phyloP scores from a whole-genome alignment of 2,113 vertebrate species.

The Microtus pennsylvanicus region DNA sequence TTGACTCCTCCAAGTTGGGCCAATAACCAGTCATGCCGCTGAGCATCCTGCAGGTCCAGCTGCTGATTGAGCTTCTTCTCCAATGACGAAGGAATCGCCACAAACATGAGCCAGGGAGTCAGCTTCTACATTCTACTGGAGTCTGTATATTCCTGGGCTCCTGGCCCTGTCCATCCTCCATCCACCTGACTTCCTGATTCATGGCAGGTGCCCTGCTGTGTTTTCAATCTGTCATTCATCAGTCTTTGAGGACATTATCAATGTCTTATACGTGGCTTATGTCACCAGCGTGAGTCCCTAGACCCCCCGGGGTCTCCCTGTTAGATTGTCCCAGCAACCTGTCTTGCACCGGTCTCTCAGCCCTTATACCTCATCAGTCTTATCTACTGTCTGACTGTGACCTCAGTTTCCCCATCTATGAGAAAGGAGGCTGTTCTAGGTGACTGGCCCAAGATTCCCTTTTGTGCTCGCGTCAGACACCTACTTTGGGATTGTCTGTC shows the following conservation, averaged over 20 bases:
- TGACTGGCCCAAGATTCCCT: neutral
- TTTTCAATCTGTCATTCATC: neutral
- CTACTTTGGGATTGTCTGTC: rapidly evolving
- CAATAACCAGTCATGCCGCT: too few relatives aligned
- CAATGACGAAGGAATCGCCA: neutral
- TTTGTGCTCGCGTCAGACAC: rapidly evolving
- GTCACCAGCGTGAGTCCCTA: rapidly evolving
- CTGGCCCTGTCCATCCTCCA: too few relatives aligned
- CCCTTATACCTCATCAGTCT: neutral
- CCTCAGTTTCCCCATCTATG: neutral
- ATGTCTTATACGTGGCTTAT: too few relatives aligned
- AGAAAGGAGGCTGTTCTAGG: neutral
- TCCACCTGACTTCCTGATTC: rapidly evolving
- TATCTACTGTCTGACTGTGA: neutral
- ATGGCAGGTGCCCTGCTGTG: rapidly evolving
- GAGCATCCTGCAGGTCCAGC: too few relatives aligned
- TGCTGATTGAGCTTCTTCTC: rapidly evolving
- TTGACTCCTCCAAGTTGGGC: neutral
- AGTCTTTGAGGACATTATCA: neutral
- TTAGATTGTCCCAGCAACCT: too few relatives aligned
- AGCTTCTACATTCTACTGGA: rapidly evolving
- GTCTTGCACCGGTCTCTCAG: neutral
- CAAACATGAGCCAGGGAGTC: neutral
- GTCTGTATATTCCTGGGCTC: neutral
- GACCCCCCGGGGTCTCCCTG: rapidly evolving